phyloP scores from a whole-genome alignment of 2,113 vertebrate genomes.

The Stercorarius parasiticus region DNA sequence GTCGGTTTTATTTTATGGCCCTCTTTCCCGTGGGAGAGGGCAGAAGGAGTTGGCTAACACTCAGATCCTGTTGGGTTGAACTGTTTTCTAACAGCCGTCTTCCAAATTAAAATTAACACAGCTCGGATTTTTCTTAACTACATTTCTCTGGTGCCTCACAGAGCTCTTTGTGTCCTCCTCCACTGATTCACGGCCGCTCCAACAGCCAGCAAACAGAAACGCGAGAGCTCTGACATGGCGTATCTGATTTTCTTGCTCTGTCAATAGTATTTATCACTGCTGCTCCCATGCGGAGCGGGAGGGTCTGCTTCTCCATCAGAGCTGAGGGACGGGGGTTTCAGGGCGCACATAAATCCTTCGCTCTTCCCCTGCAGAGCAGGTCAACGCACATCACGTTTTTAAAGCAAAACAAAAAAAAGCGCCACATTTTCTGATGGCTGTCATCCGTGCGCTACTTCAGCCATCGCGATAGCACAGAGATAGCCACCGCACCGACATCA shows the following conservation, averaged over 20 bases:
- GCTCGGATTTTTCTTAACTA: slow-evolving; percentile 3
- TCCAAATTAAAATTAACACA: slow-evolving; percentile 25
- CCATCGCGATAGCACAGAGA: neutral
- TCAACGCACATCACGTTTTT: neutral
- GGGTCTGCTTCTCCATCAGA: neutral
- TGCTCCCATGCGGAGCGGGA: neutral
- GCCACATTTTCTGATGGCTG: neutral
- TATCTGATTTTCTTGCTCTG: slow-evolving; percentile 24
- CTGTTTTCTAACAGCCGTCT: neutral
- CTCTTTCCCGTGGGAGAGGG: slow-evolving; percentile 46
- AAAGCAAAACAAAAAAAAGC: neutral
- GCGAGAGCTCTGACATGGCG: neutral
- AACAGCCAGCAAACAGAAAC: neutral
- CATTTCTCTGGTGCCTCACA: neutral
- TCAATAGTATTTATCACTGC: neutral
- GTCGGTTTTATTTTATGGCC: neutral
- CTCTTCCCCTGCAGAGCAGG: neutral
- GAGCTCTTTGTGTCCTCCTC: slow-evolving; percentile 22
- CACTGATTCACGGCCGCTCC: slow-evolving; percentile 26
- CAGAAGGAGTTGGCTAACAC: slow-evolving; percentile 3
- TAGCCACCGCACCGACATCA: accelerated
- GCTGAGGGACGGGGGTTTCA: neutral
- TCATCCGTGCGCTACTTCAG: neutral
- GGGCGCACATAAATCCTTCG: neutral
- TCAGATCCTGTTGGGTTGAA: slow-evolving; percentile 18